Evolutionary conservation across 1,140 invertebrate genomes (phyloP).

Genomic region (Polyergus mexicanus): DNA sequence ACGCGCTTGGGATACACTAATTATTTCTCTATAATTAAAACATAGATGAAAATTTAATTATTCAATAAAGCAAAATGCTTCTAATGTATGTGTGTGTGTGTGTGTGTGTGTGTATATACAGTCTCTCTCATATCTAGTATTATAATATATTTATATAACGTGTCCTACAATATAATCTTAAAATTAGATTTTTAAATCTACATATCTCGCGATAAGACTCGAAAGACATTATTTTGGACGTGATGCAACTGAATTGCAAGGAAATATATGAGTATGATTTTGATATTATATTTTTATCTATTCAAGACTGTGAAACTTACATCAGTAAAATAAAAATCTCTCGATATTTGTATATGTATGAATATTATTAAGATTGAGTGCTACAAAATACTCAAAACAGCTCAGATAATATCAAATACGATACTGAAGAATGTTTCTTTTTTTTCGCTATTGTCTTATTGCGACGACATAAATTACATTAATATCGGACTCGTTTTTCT

Average conservation of each 20-base stretch:
- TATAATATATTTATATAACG: neutral
- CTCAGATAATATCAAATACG: conserved; percentile 25
- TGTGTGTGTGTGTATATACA: neutral
- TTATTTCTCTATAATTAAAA: conserved; percentile 10
- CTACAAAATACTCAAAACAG: conserved; percentile 30
- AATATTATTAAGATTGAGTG: conserved; percentile 28
- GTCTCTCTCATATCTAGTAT: neutral
- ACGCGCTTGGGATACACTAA: conserved; percentile 17
- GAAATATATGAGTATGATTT: conserved; percentile 6
- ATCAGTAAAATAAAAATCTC: conserved; percentile 24
- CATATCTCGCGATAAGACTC: neutral
- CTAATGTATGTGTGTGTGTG: neutral
- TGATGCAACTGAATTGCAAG: conserved; percentile 15
- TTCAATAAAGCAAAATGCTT: conserved; percentile 27
- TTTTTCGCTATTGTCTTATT: neutral
- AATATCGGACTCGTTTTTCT: conserved; percentile 10
- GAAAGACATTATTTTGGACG: conserved; percentile 33
- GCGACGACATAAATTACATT: neutral
- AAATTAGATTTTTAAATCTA: neutral
- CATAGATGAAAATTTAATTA: conserved; percentile 8
- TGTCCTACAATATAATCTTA: conserved; percentile 20
- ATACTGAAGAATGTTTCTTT: neutral
- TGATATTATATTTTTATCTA: conserved; percentile 22
- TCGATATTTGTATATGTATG: neutral
- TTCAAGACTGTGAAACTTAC: neutral